Evolutionary conservation across 2,888 invertebrate genomes (phyloP), one percentile per base, ranked within the genome.

Genomic region (Piscicola geometra): DNA sequence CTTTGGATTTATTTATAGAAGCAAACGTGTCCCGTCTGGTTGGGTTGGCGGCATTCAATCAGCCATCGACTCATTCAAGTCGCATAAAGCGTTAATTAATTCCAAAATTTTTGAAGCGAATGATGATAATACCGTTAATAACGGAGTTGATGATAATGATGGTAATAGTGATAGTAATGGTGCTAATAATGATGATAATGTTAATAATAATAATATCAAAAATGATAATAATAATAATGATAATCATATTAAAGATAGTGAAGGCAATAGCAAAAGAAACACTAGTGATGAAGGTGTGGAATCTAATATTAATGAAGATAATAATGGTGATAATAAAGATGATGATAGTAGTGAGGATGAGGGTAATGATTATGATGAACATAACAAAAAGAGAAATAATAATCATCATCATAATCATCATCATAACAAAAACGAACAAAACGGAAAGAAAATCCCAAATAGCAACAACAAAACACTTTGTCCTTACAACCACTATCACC

Each of bases 1-100:
- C 32, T 28, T 21, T 12, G 41, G 30, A 18, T 56, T 32, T 72
- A 60, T 72, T 56, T 72, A 72, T 72, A 60, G 18, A 50, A 28
- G 32, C 18, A 60, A 18, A 35, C 64, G 33, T 35, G n/a, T n/a
- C 36, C 18, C 36, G n/a, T 25, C n/a, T 9, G 5, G 25, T 21
- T 3, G 5, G 5, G 3, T 5, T 15, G 25, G 25, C n/a, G 3
- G n/a, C 60, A 18, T 21, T 18, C 60, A 56, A 56, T 56, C n/a
- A 56, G 60, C 3, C 3, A 18, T n/a, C 5, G 5, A 56, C 21
- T 56, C 60, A 56, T 56, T 56, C n/a, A 56, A 25, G 9, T 5
- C n/a, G n/a, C 60, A 56, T 56, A 56, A 56, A 56, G n/a, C 25
- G n/a, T 56, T 25, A 56, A 56, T 56, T 18, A 41, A 41, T 41